Evolutionary conservation across 2,888 invertebrate species (phyloP).

Genomic region (Orthosia gracilis): DNA sequence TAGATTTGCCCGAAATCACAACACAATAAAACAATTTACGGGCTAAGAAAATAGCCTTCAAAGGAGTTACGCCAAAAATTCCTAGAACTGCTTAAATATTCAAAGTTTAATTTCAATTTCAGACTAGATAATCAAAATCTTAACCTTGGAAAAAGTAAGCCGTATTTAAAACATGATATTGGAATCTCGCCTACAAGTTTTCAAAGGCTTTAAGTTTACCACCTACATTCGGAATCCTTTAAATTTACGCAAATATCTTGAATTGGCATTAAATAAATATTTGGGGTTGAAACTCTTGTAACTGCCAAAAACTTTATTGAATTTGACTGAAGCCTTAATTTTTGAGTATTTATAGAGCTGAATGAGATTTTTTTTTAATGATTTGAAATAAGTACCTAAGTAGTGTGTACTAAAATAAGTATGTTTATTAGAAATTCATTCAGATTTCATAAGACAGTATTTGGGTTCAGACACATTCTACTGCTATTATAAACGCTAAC

Average conservation of each 20-base stretch:
- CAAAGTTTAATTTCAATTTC: conserved; percentile 17
- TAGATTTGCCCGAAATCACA: conserved; percentile 4
- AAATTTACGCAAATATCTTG: conserved; percentile 19
- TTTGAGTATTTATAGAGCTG: too few species aligned
- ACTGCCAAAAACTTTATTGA: not conserved
- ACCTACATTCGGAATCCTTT: conserved; percentile 7
- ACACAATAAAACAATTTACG: conserved; percentile 1
- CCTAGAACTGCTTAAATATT: not conserved
- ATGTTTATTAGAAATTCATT: too few species aligned
- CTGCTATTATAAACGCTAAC: too few species aligned
- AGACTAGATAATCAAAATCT: not conserved
- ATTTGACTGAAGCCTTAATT: too few species aligned
- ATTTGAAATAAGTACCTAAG: too few species aligned
- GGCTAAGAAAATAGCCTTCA: conserved; percentile 8
- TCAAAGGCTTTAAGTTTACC: conserved; percentile 26
- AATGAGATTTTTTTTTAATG: too few species aligned
- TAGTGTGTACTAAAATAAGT: too few species aligned
- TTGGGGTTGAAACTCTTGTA: not conserved
- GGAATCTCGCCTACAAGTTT: conserved; percentile 35
- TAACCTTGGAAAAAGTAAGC: conserved; percentile 5
- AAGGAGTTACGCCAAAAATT: conserved; percentile 10
- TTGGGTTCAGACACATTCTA: too few species aligned
- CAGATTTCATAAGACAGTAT: too few species aligned
- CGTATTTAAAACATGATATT: conserved; percentile 13
- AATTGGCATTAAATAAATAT: conserved; percentile 27